Evolutionary conservation across 2,888 invertebrate species (phyloP).

Genomic region (Anarsia innoxiella): DNA sequence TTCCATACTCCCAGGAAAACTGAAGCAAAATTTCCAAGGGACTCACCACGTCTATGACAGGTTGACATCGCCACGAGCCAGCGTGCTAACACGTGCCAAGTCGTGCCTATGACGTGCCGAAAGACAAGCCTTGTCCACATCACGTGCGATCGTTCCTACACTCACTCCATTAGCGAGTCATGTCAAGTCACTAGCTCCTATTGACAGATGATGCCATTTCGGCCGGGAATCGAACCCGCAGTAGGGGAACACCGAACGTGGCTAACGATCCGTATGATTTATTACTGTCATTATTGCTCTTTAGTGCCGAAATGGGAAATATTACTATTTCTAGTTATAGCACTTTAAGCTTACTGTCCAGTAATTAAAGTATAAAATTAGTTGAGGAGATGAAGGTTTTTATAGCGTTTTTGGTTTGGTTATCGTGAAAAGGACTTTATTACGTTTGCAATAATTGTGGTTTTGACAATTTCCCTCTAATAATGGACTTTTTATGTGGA

Average conservation of each 20-base stretch:
- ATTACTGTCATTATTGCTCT: slow-evolving; percentile 68
- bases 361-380: slow-evolving; percentile 11
- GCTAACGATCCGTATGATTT: slow-evolving; percentile 74
- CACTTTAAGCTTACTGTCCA: neutral
- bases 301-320: slow-evolving; percentile 42
- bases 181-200: slow-evolving; percentile 66
- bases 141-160: slow-evolving; percentile 45
- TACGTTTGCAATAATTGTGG: slow-evolving; percentile 51
- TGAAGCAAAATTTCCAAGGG: no score
- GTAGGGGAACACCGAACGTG: slow-evolving; percentile 64
- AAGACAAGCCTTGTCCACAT: slow-evolving; percentile 12
- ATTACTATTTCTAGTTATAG: slow-evolving; percentile 24
- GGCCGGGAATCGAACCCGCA: slow-evolving; percentile 68
- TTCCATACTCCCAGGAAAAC: no score
- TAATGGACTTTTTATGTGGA: slow-evolving; percentile 32
- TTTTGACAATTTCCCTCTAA: slow-evolving; percentile 42
- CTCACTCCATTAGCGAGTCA: slow-evolving; percentile 68
- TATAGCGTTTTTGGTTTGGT: slow-evolving; percentile 18
- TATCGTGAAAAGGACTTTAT: slow-evolving; percentile 33
- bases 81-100: no score
- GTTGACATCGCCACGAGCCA: no score
- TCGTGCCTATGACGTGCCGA: no score
- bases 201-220: slow-evolving; percentile 76
- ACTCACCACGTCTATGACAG: no score
- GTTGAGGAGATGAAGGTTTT: slow-evolving; percentile 10